phyloP scores from a whole-genome alignment of 53 echinoderm and acorn worm species.

The Antedon mediterranea region DNA sequence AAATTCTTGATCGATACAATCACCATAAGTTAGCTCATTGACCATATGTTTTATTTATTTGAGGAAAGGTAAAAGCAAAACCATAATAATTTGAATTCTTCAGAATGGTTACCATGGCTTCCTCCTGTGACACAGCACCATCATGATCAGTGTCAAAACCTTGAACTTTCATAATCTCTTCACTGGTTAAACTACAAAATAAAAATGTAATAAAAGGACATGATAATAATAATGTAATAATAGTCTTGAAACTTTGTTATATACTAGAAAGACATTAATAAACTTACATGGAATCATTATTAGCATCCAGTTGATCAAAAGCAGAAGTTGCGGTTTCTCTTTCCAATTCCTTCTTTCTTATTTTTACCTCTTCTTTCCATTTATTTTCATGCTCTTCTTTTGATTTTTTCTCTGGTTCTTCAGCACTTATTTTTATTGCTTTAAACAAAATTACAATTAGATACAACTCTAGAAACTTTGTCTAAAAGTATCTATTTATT shows the following conservation, averaged over 20 bases:
- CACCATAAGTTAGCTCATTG: too few relatives aligned
- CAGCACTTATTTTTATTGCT: conserved; percentile 50
- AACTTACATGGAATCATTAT: conserved; percentile 57
- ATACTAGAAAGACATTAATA: too few relatives aligned
- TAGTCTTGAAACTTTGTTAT: too few relatives aligned
- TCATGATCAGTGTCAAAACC: conserved; percentile 70
- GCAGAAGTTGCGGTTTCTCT: conserved; percentile 37
- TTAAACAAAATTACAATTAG: not conserved
- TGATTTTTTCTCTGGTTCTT: conserved; percentile 70
- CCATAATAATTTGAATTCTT: too few relatives aligned
- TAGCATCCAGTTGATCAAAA: conserved; percentile 53
- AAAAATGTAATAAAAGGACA: not conserved
- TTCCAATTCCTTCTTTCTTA: conserved; percentile 26
- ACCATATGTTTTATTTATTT: too few relatives aligned
- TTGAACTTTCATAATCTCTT: conserved; percentile 38
- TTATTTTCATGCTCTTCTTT: conserved; percentile 65
- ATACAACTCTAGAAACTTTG: too few relatives aligned
- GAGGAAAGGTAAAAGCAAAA: too few relatives aligned
- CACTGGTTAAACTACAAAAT: conserved; percentile 35
- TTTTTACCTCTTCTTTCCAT: conserved; percentile 48
- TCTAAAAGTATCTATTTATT: too few relatives aligned
- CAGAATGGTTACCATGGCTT: conserved; percentile 48
- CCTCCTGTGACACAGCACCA: conserved; percentile 53
- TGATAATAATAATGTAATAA: too few relatives aligned
- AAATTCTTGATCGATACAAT: too few relatives aligned